These are phyloP conservation scores for Bugula neritina DNA, from an alignment of 2,888 invertebrate species.

Conservation along the genomic window DNA sequence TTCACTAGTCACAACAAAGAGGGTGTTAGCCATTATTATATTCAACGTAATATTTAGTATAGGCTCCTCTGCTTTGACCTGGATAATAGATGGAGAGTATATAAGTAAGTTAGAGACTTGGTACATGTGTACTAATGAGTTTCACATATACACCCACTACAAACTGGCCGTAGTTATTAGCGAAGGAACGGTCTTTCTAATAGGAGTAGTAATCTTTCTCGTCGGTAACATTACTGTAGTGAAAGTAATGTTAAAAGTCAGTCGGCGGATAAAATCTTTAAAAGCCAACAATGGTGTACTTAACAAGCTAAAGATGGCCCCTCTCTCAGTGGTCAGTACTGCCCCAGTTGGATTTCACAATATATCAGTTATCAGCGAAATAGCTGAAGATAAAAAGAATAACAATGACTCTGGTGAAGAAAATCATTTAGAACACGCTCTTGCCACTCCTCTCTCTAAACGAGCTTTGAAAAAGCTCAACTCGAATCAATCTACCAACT, in stretches of 20 bases:
- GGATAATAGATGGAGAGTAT: conserved; percentile 18
- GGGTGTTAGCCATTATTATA: background rate
- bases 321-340: background rate
- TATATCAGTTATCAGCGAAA: background rate
- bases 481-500: background rate
- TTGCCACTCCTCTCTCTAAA: background rate
- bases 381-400: background rate
- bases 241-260: background rate
- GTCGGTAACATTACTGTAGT: conserved; percentile 17
- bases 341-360: background rate
- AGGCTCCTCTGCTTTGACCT: conserved; percentile 5
- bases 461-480: background rate
- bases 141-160: conserved; percentile 13
- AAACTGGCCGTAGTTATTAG: conserved; percentile 3
- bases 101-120: conserved; percentile 14
- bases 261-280: background rate
- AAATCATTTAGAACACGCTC: background rate
- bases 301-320: background rate
- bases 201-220: conserved; percentile 17
- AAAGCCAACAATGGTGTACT: background rate
- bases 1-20: conserved; percentile 10
- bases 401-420: background rate
- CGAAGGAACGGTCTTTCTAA: conserved; percentile 2
- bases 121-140: conserved; percentile 20
- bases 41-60: conserved; percentile 11